Evolutionary conservation across 2,113 vertebrate species (phyloP).

Genomic region (Probosciger aterrimus): DNA sequence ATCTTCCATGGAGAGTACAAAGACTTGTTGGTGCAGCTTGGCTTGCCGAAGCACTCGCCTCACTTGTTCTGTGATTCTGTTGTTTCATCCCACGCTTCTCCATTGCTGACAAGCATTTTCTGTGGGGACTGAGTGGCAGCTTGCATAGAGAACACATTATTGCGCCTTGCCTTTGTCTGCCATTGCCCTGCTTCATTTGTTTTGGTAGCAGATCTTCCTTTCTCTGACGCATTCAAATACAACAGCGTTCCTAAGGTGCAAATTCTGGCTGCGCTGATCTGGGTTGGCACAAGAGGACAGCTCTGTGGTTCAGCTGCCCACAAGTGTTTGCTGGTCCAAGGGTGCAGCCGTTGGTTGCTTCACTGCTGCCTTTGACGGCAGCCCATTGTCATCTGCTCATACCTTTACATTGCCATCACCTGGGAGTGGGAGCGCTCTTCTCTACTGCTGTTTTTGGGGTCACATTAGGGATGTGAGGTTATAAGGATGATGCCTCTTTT

Average conservation of each 20-base stretch:
- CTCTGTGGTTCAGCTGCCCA: neutral
- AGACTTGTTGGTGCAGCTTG: neutral
- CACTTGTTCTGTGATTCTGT: neutral
- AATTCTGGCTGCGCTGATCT: neutral
- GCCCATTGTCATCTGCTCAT: neutral
- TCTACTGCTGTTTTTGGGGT: neutral
- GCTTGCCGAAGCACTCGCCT: neutral
- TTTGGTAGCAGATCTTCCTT: neutral
- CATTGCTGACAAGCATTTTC: neutral
- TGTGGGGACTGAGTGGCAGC: neutral
- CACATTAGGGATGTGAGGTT: neutral
- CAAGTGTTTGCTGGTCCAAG: neutral
- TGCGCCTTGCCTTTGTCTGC: neutral
- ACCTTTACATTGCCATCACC: neutral
- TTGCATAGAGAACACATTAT: neutral
- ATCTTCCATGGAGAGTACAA: neutral
- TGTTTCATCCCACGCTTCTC: neutral
- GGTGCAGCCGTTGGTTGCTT: neutral
- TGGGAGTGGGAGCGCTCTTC: neutral
- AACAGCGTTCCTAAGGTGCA: fast-evolving
- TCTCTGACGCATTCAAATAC: fast-evolving
- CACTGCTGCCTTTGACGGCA: neutral
- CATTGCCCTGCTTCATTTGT: neutral
- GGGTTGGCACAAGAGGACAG: neutral
- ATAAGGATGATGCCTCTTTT: neutral